Percentiles rank a stretch among this genome's conserved stretches.
phyloP scores from a whole-genome alignment of 2,888 invertebrate genomes.

The Coenonympha glycerion region DNA sequence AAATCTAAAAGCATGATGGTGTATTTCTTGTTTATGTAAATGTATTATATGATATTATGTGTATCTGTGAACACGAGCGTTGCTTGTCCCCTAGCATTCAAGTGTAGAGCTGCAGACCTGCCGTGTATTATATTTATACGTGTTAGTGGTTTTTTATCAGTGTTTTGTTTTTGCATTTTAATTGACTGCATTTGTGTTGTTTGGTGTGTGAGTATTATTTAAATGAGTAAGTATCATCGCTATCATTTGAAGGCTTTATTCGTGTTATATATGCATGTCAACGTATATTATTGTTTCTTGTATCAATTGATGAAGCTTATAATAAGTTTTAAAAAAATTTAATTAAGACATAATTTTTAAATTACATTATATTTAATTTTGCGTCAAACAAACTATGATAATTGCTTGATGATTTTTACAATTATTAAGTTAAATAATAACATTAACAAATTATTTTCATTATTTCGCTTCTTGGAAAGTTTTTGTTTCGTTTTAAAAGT shows the following conservation, averaged over 20 bases:
- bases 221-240: conserved; percentile 13
- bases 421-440: neutral
- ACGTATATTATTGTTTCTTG: conserved; percentile 12
- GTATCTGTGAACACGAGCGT: conserved; percentile 55
- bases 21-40: conserved; percentile 25
- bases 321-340: neutral
- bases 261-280: conserved; percentile 28
- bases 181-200: neutral
- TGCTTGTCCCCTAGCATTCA: conserved; percentile 63
- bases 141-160: conserved; percentile 18
- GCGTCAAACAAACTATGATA: neutral
- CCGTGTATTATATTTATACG: conserved; percentile 36
- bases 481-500: conserved; percentile 6
- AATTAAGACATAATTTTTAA: neutral
- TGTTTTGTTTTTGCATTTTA: neutral
- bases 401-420: no score
- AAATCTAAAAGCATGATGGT: conserved; percentile 25
- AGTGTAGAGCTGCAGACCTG: conserved; percentile 61
- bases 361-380: neutral
- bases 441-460: neutral
- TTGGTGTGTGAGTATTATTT: conserved; percentile 6
- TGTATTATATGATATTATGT: neutral
- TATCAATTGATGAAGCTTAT: conserved; percentile 5
- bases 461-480: neutral
- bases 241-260: conserved; percentile 19